These are phyloP conservation scores for Eumeta japonica DNA, from an alignment of 1,140 invertebrate genomes.

Conservation along the genomic window DNA sequence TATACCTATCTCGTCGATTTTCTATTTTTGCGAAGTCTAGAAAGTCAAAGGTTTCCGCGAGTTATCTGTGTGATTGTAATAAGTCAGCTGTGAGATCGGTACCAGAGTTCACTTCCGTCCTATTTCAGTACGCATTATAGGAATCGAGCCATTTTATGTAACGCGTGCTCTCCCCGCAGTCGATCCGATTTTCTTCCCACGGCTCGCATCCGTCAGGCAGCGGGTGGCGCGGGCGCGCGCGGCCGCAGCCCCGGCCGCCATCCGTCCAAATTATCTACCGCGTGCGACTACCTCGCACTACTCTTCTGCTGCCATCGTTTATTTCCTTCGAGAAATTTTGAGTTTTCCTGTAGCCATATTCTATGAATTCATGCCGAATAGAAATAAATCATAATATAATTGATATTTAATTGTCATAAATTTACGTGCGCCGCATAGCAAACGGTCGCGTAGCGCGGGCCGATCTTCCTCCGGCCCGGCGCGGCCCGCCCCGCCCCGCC, in stretches of 20 bases:
- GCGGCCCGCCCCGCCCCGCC: too few relatives aligned
- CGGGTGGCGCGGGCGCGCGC: constrained; percentile 16
- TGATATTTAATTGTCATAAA: too few relatives aligned
- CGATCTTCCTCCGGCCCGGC: constrained; percentile 1
- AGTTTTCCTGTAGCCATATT: too few relatives aligned
- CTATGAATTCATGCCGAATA: too few relatives aligned
- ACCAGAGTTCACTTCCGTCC: constrained; percentile 57
- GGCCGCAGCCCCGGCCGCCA: constrained; percentile 12
- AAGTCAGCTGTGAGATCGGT: constrained; percentile 53
- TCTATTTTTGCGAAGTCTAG: constrained; percentile 26
- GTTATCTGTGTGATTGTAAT: constrained; percentile 52
- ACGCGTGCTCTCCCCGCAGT: constrained; percentile 44
- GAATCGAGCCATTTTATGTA: constrained; percentile 58
- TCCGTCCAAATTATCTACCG: too few relatives aligned
- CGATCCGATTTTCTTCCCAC: constrained; percentile 50
- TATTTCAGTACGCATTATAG: constrained; percentile 55
- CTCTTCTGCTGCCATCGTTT: too few relatives aligned
- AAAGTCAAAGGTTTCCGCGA: constrained; percentile 48
- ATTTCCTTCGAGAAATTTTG: too few relatives aligned
- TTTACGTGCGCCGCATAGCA: constrained; percentile 2
- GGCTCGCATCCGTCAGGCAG: constrained; percentile 40
- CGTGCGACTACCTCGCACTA: too few relatives aligned
- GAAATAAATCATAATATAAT: too few relatives aligned
- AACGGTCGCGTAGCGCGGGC: too few relatives aligned
- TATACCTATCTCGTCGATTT: too few relatives aligned